A percentile compares a stretch with the other conserved stretches of the same genome.
These are phyloP conservation scores for Brenthis ino DNA, from an alignment of 2,888 invertebrate species.

Conservation along the genomic window DNA sequence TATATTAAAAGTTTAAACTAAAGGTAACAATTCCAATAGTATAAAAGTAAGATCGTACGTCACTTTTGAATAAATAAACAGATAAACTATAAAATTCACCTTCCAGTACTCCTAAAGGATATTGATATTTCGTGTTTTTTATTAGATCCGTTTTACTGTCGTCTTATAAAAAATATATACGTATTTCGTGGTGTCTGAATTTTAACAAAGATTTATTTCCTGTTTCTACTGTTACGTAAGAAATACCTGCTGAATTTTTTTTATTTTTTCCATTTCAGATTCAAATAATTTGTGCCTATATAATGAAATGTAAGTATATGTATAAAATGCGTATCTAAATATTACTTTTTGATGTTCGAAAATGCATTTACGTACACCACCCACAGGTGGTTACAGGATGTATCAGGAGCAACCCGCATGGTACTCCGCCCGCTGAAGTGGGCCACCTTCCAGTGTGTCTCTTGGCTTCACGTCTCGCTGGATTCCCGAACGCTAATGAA, in stretches of 20 bases:
- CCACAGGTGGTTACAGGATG: too few relatives aligned
- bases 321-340: too few relatives aligned
- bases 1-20: too few relatives aligned
- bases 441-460: too few relatives aligned
- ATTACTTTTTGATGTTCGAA: too few relatives aligned
- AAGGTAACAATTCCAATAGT: neutral
- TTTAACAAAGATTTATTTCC: neutral
- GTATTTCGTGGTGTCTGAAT: neutral
- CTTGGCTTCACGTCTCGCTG: too few relatives aligned
- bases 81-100: conserved; percentile 4
- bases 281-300: too few relatives aligned
- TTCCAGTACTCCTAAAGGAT: neutral
- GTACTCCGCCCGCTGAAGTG: too few relatives aligned
- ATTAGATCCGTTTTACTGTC: conserved; percentile 3
- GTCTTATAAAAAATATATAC: conserved; percentile 13
- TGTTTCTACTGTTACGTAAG: neutral
- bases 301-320: too few relatives aligned
- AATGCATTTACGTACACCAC: too few relatives aligned
- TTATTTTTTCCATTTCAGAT: neutral
- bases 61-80: conserved; percentile 15
- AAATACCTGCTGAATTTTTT: neutral
- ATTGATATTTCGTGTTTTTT: conserved; percentile 11
- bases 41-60: neutral
- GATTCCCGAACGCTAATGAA: too few relatives aligned
- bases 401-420: too few relatives aligned